Evolutionary conservation across 2,113 vertebrate genomes (phyloP).

Genomic region (Piaya cayana): DNA sequence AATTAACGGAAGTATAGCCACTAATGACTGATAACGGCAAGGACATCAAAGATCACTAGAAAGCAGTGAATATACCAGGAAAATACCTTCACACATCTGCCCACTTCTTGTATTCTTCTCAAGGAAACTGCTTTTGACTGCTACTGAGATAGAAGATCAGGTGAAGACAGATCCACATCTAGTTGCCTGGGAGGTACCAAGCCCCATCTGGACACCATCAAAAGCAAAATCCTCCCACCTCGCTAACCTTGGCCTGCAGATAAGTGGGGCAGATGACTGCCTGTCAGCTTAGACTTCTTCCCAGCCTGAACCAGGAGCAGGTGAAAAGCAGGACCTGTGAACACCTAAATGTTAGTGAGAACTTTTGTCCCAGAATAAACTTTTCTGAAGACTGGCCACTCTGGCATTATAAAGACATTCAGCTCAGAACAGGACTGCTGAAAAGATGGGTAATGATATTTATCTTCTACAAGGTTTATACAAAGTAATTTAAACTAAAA

Average conservation of each 20-base stretch:
- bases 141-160: neutral
- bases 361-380: neutral
- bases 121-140: neutral
- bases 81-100: neutral
- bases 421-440: neutral
- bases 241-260: neutral
- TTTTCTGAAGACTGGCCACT: neutral
- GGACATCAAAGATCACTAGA: neutral
- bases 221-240: neutral
- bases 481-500: constrained; percentile 31
- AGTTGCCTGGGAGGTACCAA: neutral
- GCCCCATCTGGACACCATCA: neutral
- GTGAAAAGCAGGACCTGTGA: neutral
- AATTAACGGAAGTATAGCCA: neutral
- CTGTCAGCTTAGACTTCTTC: neutral
- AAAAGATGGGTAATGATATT: constrained; percentile 32
- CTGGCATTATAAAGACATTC: neutral
- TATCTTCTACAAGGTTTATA: neutral
- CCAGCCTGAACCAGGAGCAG: neutral
- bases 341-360: neutral
- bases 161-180: neutral
- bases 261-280: neutral
- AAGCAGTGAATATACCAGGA: neutral
- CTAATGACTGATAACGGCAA: neutral
- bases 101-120: neutral